Percentiles rank a stretch among this genome's conserved stretches.
Evolutionary conservation across 2,888 invertebrate species (phyloP).

Genomic region (Drosophila buzzatii): DNA sequence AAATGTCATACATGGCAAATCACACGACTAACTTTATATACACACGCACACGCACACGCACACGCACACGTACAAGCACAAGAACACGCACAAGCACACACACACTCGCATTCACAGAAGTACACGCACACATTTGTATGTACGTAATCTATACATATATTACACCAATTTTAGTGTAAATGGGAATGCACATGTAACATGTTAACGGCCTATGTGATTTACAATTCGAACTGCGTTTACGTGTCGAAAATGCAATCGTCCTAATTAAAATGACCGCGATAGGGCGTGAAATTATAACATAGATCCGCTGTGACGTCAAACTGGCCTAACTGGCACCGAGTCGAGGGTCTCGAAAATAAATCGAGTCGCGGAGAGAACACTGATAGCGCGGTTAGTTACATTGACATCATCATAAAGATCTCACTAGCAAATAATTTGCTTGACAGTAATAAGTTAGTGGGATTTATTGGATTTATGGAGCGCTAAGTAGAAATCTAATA

Average conservation of each 20-base stretch:
- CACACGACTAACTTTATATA: not conserved
- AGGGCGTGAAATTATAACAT: slow-evolving; percentile 72
- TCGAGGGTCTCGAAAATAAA: not conserved
- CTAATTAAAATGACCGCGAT: slow-evolving; percentile 78
- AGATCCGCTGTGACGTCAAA: slow-evolving; percentile 25
- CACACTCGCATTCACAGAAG: not conserved
- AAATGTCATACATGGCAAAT: slow-evolving; percentile 25
- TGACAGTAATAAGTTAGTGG: not conserved
- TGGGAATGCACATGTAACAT: slow-evolving; percentile 44
- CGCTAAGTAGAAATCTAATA: slow-evolving; percentile 4
- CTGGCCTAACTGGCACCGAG: not conserved
- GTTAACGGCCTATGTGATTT: slow-evolving; percentile 69
- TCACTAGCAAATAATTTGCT: slow-evolving; percentile 16
- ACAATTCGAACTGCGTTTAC: slow-evolving; percentile 69
- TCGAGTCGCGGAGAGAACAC: not conserved
- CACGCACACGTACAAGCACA: not conserved
- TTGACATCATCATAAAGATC: slow-evolving; percentile 27
- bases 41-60: not conserved
- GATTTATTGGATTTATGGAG: not conserved
- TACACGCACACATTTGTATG: not conserved
- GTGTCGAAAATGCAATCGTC: slow-evolving; percentile 76
- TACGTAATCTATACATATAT: not conserved
- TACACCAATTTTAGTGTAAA: slow-evolving; percentile 2
- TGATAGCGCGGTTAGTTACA: slow-evolving; percentile 23
- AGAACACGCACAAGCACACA: not conserved